Evolutionary conservation across 2,113 vertebrate genomes (phyloP).

Genomic region (Genyomyrus donnyi): DNA sequence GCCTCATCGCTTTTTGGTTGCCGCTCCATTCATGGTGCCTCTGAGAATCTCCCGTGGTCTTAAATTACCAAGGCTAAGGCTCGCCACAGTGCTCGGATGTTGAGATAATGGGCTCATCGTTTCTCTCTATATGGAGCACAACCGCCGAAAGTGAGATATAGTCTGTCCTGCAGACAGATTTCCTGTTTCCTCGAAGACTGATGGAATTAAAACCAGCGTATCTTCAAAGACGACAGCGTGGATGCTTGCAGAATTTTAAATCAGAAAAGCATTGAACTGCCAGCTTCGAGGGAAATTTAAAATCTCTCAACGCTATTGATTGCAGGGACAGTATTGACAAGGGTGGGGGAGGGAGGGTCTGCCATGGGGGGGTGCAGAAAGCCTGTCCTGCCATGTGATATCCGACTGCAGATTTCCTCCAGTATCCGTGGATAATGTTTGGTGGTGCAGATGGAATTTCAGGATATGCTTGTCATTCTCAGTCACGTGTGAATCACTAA

Average conservation of each 20-base stretch:
- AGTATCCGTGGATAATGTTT: neutral
- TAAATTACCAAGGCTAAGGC: slow-evolving; percentile 2
- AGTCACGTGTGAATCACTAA: neutral
- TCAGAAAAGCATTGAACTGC: neutral
- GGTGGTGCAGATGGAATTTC: neutral
- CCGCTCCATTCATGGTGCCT: neutral
- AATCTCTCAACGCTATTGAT: neutral
- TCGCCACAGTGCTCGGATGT: neutral
- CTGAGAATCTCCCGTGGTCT: neutral
- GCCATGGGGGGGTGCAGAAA: neutral
- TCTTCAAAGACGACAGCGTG: neutral
- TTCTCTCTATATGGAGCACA: neutral
- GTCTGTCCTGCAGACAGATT: neutral
- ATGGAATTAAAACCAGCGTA: neutral
- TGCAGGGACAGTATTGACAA: neutral
- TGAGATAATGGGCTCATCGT: neutral
- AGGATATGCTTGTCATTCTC: neutral
- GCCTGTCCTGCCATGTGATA: neutral
- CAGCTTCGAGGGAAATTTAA: neutral
- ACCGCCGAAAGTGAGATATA: neutral
- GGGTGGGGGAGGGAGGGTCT: neutral
- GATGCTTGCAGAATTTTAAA: neutral
- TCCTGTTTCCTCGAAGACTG: neutral
- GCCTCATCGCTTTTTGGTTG: neutral
- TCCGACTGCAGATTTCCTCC: neutral